A percentile compares a stretch with the other conserved stretches of the same genome.
phyloP scores from a whole-genome alignment of 37 sponge, comb jelly and placozoan species.

The Halichondria panicea region DNA sequence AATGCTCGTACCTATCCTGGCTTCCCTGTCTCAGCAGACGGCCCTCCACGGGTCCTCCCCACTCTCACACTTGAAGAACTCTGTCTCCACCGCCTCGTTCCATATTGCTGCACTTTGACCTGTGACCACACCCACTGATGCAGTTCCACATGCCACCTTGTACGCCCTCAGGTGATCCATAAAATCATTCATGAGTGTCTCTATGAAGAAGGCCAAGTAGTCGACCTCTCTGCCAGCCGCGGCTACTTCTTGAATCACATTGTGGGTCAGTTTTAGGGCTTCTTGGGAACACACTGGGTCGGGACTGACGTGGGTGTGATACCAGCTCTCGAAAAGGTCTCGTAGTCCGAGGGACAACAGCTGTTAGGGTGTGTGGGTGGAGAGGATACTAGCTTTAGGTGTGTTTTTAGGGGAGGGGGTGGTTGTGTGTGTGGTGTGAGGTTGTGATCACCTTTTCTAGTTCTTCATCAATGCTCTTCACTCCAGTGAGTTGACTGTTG shows the following conservation, averaged over 20 bases:
- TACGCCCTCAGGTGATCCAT: conserved; percentile 49
- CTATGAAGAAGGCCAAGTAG: conserved; percentile 47
- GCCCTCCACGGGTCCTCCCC: conserved; percentile 22
- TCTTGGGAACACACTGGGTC: conserved; percentile 33
- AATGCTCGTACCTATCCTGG: conserved; percentile 15
- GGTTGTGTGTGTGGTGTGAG: too few species aligned
- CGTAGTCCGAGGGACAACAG: conserved; percentile 17
- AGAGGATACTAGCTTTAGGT: too few species aligned
- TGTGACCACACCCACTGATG: not conserved
- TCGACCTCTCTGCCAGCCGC: conserved; percentile 40
- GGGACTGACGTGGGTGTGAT: conserved; percentile 39
- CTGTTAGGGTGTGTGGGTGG: conserved; percentile 16
- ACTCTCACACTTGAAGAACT: conserved; percentile 31
- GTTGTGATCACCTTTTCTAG: conserved; percentile 51
- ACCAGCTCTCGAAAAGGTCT: conserved; percentile 68
- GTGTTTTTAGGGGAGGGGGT: too few species aligned
- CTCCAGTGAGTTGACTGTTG: conserved; percentile 46
- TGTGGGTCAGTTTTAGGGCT: conserved; percentile 1
- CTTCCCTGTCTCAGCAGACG: conserved; percentile 22
- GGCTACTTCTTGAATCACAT: conserved; percentile 12
- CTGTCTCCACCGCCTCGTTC: conserved; percentile 5
- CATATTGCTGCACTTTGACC: not conserved
- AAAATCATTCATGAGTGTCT: conserved; percentile 60
- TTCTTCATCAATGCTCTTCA: conserved; percentile 49
- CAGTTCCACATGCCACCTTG: conserved; percentile 13